phyloP scores from a whole-genome alignment of 2,888 invertebrate genomes.

The Phrixothrix hirtus region DNA sequence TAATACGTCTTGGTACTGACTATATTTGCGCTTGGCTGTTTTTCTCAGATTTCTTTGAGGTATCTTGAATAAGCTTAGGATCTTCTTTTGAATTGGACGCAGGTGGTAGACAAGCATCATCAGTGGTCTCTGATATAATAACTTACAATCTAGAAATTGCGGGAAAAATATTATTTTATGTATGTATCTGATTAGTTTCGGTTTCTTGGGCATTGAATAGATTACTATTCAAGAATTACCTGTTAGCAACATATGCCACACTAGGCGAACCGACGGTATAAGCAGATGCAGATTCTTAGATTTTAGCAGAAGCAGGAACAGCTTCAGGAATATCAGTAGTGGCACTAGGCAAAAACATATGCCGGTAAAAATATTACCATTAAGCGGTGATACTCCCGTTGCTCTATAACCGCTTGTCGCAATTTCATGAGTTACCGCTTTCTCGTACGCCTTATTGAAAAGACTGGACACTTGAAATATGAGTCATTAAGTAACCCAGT shows the following conservation, averaged over 20 bases:
- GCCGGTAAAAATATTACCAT: conserved; percentile 12
- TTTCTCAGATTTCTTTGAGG: background rate
- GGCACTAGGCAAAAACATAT: conserved; percentile 9
- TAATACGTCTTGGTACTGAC: background rate
- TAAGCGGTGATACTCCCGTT: conserved; percentile 19
- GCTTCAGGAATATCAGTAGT: conserved; percentile 6
- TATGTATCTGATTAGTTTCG: too few species aligned
- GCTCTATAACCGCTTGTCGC: conserved; percentile 14
- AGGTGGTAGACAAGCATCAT: too few species aligned
- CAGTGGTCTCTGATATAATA: background rate
- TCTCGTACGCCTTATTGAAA: conserved; percentile 17
- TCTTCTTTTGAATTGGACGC: background rate
- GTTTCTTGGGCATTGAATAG: too few species aligned
- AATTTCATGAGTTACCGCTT: conserved; percentile 11
- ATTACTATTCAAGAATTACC: too few species aligned
- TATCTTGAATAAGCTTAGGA: background rate
- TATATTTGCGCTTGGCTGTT: background rate
- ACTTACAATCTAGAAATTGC: too few species aligned
- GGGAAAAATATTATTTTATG: too few species aligned
- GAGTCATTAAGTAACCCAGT: conserved; percentile 2
- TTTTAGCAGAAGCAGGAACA: background rate
- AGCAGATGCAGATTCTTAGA: background rate
- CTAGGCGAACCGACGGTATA: too few species aligned
- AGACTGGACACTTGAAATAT: conserved; percentile 12
- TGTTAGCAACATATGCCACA: too few species aligned